Base-by-base conservation (phyloP, 2,797 vertebrate species). In the Poeciliopsis presidionis region DNA sequence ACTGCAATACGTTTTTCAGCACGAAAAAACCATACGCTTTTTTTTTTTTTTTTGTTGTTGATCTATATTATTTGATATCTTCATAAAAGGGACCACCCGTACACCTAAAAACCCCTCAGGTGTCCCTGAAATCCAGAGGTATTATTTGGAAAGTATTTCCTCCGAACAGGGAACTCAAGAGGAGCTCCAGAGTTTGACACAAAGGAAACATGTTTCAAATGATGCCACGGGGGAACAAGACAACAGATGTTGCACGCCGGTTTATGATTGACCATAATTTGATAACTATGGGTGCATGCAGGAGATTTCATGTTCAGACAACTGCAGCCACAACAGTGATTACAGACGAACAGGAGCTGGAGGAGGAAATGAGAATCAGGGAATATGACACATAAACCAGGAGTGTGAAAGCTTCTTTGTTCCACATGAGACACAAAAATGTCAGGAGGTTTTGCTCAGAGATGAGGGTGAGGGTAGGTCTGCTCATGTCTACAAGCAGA, bases 301-400 rank as follows among this genome's bases (percentile, higher is more conserved):
- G 47, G 36, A 51, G 41, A 67, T 57, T 91, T 88, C 92, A 0
- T 92, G 92, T 91, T 89, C 81, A 90, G 89, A 82, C 91, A 89
- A 61, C 88, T 76, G 72, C 84, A 83, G 78, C 30, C 45, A 8
- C 80, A 82, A 74, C 74, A 79, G 25, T 90, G 89, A 93, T 90
- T 91, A 91, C 86, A 93, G 86, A 88, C 89, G 85, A 82, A 82
- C n/a, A 49, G 79, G 59, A 81, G 20, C 78, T 55, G 80, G 79
- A 76, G 80, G 49, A 72, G 86, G 83, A 89, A 90, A 93, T 91
- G 63, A 81, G 90, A 86, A 86, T n/a, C 18, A 14, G 33, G 67
- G 46, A 25, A 30, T 69, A 84, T 80, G 82, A 91, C 84, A 87
- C 87, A 82, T 75, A 53, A 81, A 80, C 86, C 67, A 77, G 65